phyloP scores from a whole-genome alignment of 2,888 invertebrate species.

The Prionchulus punctatus region DNA sequence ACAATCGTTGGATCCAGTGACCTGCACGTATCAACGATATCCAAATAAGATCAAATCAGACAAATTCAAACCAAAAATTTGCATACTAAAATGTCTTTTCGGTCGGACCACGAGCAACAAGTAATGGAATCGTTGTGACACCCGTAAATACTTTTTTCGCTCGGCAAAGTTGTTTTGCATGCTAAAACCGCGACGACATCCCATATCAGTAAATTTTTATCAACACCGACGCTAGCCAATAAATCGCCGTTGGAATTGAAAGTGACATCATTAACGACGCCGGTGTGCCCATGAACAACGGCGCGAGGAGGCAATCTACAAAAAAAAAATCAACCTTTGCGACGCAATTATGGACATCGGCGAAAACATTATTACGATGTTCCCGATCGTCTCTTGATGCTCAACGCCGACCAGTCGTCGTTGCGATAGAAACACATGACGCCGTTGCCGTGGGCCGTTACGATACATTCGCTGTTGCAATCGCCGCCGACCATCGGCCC shows the following conservation, averaged over 20 bases:
- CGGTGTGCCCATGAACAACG: too few relatives aligned
- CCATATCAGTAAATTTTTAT: constrained; percentile 4
- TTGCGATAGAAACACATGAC: background rate
- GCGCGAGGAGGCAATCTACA: too few relatives aligned
- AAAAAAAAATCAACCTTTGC: too few relatives aligned
- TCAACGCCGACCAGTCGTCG: too few relatives aligned
- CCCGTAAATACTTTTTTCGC: background rate
- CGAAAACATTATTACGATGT: too few relatives aligned
- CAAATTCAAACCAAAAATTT: too few relatives aligned
- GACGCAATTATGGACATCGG: too few relatives aligned
- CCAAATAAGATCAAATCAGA: too few relatives aligned
- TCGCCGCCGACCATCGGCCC: background rate
- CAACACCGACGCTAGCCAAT: too few relatives aligned
- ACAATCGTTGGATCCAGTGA: background rate
- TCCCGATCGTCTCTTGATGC: too few relatives aligned
- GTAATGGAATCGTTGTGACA: background rate
- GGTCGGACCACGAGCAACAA: background rate
- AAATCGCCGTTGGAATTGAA: too few relatives aligned
- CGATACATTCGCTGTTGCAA: background rate
- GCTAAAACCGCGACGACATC: constrained; percentile 24
- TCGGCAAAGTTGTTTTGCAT: constrained; percentile 23
- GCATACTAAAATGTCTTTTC: background rate
- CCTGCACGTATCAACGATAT: constrained; percentile 4
- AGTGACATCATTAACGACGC: too few relatives aligned
- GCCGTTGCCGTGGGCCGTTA: background rate